Evolutionary conservation across 2,888 invertebrate genomes (phyloP).

Genomic region (Drosophila subsilvestris): DNA sequence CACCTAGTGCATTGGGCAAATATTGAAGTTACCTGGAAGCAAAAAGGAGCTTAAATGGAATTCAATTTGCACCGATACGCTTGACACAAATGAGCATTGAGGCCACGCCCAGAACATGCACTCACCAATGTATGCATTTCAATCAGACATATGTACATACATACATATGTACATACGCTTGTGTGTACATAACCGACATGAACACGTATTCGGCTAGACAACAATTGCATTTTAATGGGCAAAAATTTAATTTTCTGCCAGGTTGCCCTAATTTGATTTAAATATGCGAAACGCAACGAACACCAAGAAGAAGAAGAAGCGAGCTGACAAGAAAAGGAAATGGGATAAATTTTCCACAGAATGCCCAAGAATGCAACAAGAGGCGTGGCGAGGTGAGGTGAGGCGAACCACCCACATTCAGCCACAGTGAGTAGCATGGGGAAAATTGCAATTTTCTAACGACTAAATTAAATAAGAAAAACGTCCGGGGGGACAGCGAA

Average conservation of each 20-base stretch:
- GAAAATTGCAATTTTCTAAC: slow-evolving; percentile 66
- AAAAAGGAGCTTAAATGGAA: slow-evolving; percentile 21
- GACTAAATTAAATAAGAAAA: slow-evolving; percentile 58
- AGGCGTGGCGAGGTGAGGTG: too few relatives aligned
- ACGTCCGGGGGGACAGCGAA: slow-evolving; percentile 1
- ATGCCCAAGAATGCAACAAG: slow-evolving; percentile 37
- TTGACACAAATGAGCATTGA: slow-evolving; percentile 11
- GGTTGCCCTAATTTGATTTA: slow-evolving; percentile 46
- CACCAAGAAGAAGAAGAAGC: not conserved
- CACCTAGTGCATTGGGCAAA: slow-evolving; percentile 41
- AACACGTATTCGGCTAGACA: slow-evolving; percentile 23
- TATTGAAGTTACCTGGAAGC: slow-evolving; percentile 30
- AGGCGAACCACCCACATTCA: slow-evolving; percentile 18
- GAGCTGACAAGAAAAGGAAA: slow-evolving; percentile 39
- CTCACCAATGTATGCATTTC: not conserved
- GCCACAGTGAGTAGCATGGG: not conserved
- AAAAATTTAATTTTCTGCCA: slow-evolving; percentile 53
- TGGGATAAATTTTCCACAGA: slow-evolving; percentile 28
- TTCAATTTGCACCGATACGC: slow-evolving; percentile 32
- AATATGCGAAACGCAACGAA: slow-evolving; percentile 13
- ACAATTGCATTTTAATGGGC: slow-evolving; percentile 40
- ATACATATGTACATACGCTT: slow-evolving; percentile 4
- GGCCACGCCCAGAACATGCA: not conserved
- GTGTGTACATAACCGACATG: slow-evolving; percentile 17
- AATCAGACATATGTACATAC: not conserved